These are phyloP conservation scores for Machaerirhynchus nigripectus DNA, from an alignment of 2,113 vertebrate species.

Conservation along the genomic window DNA sequence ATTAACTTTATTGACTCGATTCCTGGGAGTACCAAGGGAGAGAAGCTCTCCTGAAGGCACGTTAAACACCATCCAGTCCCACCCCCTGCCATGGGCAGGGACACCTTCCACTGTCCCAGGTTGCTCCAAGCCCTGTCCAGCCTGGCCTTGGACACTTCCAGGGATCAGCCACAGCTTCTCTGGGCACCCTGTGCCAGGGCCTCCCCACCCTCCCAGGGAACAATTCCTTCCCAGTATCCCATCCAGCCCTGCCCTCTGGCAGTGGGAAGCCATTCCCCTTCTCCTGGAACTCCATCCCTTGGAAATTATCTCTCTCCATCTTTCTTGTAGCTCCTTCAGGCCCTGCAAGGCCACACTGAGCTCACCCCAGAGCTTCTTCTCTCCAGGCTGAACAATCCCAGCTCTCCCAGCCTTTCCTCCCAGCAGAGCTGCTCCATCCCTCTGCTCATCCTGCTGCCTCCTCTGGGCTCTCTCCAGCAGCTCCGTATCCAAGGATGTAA, in stretches of 20 bases:
- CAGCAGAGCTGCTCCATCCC: neutral
- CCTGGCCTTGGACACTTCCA: rapidly evolving
- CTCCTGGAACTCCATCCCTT: rapidly evolving
- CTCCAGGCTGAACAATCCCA: neutral
- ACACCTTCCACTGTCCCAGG: neutral
- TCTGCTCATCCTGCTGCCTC: neutral
- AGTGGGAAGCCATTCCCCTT: rapidly evolving
- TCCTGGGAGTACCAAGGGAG: neutral
- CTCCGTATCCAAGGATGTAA: neutral
- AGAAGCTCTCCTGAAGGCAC: neutral
- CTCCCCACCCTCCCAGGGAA: rapidly evolving
- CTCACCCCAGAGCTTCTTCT: rapidly evolving
- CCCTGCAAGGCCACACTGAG: rapidly evolving
- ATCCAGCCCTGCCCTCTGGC: rapidly evolving
- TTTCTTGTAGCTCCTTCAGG: neutral
- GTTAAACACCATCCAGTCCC: rapidly evolving
- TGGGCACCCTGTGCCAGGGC: neutral
- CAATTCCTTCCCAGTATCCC: rapidly evolving
- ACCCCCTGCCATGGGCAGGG: neutral
- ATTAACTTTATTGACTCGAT: slow-evolving; percentile 2
- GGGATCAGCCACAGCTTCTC: neutral
- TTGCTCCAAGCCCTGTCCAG: rapidly evolving
- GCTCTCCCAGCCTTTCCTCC: neutral
- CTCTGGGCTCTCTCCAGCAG: neutral
- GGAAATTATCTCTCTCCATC: rapidly evolving